Evolutionary conservation across 2,113 vertebrate genomes (phyloP), one percentile per base, ranked within the genome.

Genomic region (Siniperca knerii): DNA sequence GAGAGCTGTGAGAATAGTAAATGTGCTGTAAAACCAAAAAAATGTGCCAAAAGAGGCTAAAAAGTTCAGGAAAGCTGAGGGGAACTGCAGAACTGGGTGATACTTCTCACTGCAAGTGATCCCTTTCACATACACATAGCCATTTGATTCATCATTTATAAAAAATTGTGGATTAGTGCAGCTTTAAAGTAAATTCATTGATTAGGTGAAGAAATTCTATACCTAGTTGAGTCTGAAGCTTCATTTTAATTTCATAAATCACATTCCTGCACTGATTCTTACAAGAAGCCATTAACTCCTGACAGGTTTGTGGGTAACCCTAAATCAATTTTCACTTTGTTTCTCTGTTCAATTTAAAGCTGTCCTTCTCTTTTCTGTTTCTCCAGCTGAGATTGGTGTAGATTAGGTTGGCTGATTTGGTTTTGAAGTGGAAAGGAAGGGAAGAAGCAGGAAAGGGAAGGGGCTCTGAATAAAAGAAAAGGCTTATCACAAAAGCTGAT

Each of bases 381-480:
- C 64, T 4, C 46, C 58, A 71, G 76, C 69, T 58, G 58, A 55
- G 74, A 84, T 60, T 57, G 73, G 62, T 71, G 79, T 33, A 77
- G 79, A 77, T 35, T 57, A 77, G 79, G 71, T 80, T 77, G 79
- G 72, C 73, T 85, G 82, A 79, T 65, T 75, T 29, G 57, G 50
- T 84, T 75, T 67, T 71, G 60, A 71, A 75, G 71, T 46, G 61
- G 20, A 68, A 69, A 16, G 18, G 5, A 69, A 71, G 55, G 40
- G 50, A 58, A 78, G 33, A 58, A 21, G 42, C 13, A 16, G 25
- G 57, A 42, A 60, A 44, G 79, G 52, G 42, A 64, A n/a, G 15
- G 18, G 66, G 60, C 55, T 75, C 42, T 62, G 82, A 79, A 82
- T 86, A 52, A 84, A 79, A 84, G 42, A 84, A 84, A 65, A 60